Conservation (phyloP, 2,888 invertebrate genomes). For the Noctuana brunneofusca region DNA sequence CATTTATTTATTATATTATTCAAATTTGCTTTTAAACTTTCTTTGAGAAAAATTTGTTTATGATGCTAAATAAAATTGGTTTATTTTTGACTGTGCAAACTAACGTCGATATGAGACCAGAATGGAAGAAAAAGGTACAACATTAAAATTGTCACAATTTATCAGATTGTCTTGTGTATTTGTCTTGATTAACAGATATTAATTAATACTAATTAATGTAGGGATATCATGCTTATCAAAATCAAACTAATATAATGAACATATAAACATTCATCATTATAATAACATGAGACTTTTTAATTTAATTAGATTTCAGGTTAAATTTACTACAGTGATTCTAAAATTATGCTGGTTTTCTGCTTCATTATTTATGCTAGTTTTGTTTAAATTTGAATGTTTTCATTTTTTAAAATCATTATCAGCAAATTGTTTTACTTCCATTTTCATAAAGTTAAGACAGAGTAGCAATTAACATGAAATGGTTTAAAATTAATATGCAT, state of each 20-base stretch:
- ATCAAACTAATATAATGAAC: neutral
- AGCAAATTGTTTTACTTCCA: no score
- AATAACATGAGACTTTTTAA: no score
- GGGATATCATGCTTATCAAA: conserved; percentile 7
- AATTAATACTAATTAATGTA: conserved; percentile 23
- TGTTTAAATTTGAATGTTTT: no score
- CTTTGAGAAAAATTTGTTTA: conserved; percentile 16
- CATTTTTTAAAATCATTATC: no score
- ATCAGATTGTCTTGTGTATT: conserved; percentile 36
- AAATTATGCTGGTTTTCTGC: no score
- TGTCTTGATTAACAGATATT: conserved; percentile 18
- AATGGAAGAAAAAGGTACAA: conserved; percentile 77
- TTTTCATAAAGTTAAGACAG: no score
- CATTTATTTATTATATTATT: neutral
- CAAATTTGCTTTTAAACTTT: neutral
- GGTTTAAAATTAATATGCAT: no score
- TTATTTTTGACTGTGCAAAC: conserved; percentile 74
- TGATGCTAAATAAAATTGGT: conserved; percentile 40
- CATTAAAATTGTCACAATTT: conserved; percentile 35
- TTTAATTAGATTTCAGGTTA: no score
- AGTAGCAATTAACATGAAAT: no score
- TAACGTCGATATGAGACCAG: conserved; percentile 75
- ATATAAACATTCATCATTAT: no score
- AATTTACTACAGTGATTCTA: no score
- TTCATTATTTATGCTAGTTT: no score